phyloP scores from a whole-genome alignment of 2,797 vertebrate species.

The Intellagama lesueurii region DNA sequence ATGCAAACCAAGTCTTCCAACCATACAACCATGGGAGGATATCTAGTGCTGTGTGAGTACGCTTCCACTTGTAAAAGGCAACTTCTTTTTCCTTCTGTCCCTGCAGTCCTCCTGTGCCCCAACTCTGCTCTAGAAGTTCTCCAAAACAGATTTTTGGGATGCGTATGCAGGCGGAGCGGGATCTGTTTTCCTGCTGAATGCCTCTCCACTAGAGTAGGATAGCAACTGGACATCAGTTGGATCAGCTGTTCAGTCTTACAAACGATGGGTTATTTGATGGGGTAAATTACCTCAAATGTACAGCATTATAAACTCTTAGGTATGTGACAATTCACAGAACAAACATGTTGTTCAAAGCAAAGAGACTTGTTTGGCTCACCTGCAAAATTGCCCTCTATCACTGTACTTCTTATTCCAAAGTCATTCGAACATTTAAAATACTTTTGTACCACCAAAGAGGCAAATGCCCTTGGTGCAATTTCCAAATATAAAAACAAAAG shows the following conservation, averaged over 20 bases:
- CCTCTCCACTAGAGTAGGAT: neutral
- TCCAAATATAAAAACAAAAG: no score
- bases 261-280: neutral
- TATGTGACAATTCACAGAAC: no score
- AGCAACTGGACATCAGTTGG: neutral
- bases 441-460: no score
- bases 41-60: neutral
- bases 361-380: no score
- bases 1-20: neutral
- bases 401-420: no score
- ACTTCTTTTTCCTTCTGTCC: neutral
- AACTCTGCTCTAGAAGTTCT: neutral
- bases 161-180: neutral
- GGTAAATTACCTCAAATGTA: no score
- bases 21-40: neutral
- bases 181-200: neutral
- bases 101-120: neutral
- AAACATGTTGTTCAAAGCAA: no score
- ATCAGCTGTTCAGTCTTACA: neutral
- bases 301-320: no score
- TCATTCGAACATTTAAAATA: no score
- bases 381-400: no score
- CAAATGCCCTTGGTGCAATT: no score
- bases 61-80: neutral
- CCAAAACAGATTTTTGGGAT: neutral